phyloP scores from a whole-genome alignment of 2,888 invertebrate genomes.

The Eristalis intricaria region DNA sequence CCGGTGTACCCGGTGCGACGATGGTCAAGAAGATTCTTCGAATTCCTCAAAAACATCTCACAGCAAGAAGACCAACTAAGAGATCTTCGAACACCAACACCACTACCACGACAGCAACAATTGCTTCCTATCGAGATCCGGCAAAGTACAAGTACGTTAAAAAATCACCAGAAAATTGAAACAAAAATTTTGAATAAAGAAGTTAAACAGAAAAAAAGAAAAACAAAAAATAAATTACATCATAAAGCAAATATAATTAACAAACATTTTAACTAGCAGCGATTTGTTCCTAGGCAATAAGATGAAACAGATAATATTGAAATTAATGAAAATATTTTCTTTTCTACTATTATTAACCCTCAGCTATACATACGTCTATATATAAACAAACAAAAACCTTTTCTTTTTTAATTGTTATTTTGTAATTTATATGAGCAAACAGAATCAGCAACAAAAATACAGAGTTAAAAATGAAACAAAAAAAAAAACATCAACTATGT shows the following conservation, averaged over 20 bases:
- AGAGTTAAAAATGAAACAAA: conserved; percentile 6
- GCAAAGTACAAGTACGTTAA: conserved; percentile 68
- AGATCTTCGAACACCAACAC: conserved; percentile 43
- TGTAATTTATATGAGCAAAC: conserved; percentile 66
- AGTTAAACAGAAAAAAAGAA: neutral
- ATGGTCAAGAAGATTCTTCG: conserved; percentile 8
- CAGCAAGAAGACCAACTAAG: conserved; percentile 30
- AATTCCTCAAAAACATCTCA: conserved; percentile 27
- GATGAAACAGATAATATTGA: conserved; percentile 58
- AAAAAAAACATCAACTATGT: conserved; percentile 34
- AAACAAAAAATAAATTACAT: conserved; percentile 20
- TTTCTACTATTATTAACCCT: conserved; percentile 63
- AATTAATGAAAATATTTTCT: conserved; percentile 56
- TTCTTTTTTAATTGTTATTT: conserved; percentile 66
- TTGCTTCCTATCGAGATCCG: conserved; percentile 53
- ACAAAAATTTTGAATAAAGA: conserved; percentile 15
- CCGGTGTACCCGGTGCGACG: neutral
- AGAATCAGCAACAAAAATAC: conserved; percentile 35
- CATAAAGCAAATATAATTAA: conserved; percentile 30
- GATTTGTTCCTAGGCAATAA: conserved; percentile 72
- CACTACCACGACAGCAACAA: conserved; percentile 22
- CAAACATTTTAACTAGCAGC: conserved; percentile 58
- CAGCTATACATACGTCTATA: conserved; percentile 58
- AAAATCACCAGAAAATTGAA: conserved; percentile 50
- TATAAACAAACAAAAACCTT: conserved; percentile 54